phyloP scores from a whole-genome alignment of 2,888 invertebrate species.

The Helicoverpa assulta region DNA sequence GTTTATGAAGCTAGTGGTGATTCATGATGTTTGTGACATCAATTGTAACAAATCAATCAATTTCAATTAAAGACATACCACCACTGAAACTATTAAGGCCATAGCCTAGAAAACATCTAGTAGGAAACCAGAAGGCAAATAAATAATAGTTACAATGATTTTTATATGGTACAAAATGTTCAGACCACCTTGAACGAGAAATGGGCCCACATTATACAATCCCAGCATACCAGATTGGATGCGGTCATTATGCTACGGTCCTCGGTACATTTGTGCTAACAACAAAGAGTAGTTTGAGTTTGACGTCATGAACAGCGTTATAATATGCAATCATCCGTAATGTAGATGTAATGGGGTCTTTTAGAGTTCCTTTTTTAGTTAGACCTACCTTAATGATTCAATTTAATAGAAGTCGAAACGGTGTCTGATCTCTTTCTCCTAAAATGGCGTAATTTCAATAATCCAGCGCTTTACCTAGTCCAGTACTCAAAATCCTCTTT shows the following conservation, averaged over 20 bases:
- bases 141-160: neutral
- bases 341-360: neutral
- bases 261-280: slow-evolving; percentile 25
- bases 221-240: slow-evolving; percentile 38
- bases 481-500: neutral
- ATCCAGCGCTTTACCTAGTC: neutral
- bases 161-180: neutral
- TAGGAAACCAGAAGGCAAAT: neutral
- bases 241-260: slow-evolving; percentile 32
- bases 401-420: neutral
- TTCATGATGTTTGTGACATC: neutral
- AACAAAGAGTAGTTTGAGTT: slow-evolving; percentile 54
- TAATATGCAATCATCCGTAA: neutral
- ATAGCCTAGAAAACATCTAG: neutral
- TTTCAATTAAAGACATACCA: neutral
- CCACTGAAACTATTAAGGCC: neutral
- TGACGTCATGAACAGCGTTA: slow-evolving; percentile 15
- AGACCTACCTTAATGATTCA: neutral
- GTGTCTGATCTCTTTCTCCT: neutral
- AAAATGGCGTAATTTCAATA: neutral
- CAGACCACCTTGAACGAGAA: slow-evolving; percentile 31
- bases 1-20: too few species aligned
- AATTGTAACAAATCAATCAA: neutral
- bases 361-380: neutral
- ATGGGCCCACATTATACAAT: slow-evolving; percentile 15